A percentile compares a stretch with the other conserved stretches of the same genome.
phyloP scores from a whole-genome alignment of 2,797 vertebrate genomes.

The Perdix hodgsoniae region DNA sequence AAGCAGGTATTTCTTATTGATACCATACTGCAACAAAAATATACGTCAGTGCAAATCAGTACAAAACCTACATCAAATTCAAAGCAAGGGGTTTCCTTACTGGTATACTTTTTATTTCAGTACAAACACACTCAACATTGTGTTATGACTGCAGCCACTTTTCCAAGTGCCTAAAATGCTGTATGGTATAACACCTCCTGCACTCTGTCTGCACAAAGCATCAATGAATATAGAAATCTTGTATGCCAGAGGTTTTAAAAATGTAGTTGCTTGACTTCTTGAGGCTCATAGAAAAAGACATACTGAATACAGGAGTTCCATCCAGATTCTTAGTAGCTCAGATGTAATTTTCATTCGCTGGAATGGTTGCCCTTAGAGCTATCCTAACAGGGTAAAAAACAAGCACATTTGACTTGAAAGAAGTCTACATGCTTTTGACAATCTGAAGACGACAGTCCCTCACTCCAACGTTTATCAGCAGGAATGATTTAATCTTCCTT shows the following conservation, averaged over 20 bases:
- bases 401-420: not conserved
- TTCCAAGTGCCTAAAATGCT: not conserved
- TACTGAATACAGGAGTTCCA: not conserved
- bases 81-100: rapidly evolving
- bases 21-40: not conserved
- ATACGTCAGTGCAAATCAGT: not conserved
- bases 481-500: not conserved
- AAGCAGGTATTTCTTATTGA: not conserved
- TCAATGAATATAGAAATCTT: not conserved
- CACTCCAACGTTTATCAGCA: not conserved
- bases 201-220: not conserved
- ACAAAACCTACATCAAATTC: rapidly evolving
- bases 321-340: not conserved
- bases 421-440: not conserved
- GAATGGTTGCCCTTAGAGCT: not conserved
- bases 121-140: not conserved
- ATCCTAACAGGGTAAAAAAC: not conserved
- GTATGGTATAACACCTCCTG: rapidly evolving
- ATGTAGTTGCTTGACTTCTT: not conserved
- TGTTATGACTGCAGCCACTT: not conserved
- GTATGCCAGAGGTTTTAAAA: not conserved
- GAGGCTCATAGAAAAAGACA: not conserved
- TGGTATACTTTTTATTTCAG: not conserved
- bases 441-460: not conserved
- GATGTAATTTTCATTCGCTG: not conserved